Percentiles rank a stretch among this genome's conserved stretches.
Conservation (phyloP, 2,113 vertebrate species). For the Lamprologus callipterus region DNA sequence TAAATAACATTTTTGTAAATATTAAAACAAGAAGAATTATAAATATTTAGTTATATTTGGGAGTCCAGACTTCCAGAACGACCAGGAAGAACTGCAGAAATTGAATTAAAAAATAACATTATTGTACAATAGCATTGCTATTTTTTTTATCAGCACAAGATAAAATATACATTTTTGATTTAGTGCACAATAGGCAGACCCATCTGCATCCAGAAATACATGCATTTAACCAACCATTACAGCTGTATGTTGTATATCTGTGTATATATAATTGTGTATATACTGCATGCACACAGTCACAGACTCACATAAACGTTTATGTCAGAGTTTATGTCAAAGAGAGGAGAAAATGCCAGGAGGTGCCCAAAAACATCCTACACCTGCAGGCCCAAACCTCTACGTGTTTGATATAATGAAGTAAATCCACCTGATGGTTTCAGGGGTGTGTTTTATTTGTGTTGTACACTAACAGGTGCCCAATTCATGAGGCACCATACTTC, state of each 20-base stretch:
- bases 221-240: not conserved
- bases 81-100: not conserved
- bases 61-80: not conserved
- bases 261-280: not conserved
- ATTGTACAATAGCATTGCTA: not conserved
- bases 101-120: not conserved
- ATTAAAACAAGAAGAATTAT: not conserved
- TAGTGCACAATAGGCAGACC: not conserved
- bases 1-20: not conserved
- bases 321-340: not conserved
- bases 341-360: not conserved
- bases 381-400: not conserved
- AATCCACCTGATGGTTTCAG: not conserved
- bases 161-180: not conserved
- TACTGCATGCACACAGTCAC: not conserved
- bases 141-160: not conserved
- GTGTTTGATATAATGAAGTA: not conserved
- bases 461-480: not conserved
- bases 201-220: not conserved
- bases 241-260: not conserved
- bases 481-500: not conserved
- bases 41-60: not conserved
- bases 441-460: not conserved
- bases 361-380: not conserved
- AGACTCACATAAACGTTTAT: not conserved